Evolutionary conservation across 2,113 vertebrate genomes (phyloP), one percentile per base, ranked within the genome.

Genomic region (Lepus timidus): DNA sequence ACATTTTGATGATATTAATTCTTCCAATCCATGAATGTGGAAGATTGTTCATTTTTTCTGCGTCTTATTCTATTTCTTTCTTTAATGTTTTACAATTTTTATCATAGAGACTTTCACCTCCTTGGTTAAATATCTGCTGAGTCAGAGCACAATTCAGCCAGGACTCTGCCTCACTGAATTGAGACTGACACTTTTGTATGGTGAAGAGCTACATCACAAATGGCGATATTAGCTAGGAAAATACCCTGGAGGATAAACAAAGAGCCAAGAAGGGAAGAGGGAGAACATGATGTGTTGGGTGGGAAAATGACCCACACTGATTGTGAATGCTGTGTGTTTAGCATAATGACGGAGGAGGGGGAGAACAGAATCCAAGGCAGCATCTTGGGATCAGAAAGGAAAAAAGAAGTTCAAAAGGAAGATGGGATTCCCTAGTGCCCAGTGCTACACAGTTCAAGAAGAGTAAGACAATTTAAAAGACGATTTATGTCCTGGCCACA

Each of bases 251-350:
- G 25, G 1, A 25, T 31, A 36, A 0, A 49, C 14, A 23, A 14
- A 78, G 31, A 36, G 44, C 73, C 31, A 51, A 58, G 29, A 64
- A 76, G 55, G 61, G 29, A n/a, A 51, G 14, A 36, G 11, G 36
- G 1, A 67, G 27, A 0, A 0, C 17, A 2, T 14, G 4, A 23
- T 13, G 29, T 31, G 8, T 25, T 33, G 14, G 33, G 13, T 31
- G 17, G 61, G 61, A 68, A 88, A 14, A 0, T 73, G 51, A 62
- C 11, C 23, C 16, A 7, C 4, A 44, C 10, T 5, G 62, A 22
- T 36, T 7, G 4, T 20, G 6, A 25, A 33, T 23, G 13, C 22
- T 52, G 1, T 1, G 1, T 51, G 39, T 23, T 11, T 4, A 7
- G 10, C 58, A 27, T 1, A 62, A 9, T 3, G 17, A 13, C 4